Conservation (phyloP, 1,140 invertebrate species). For the Hycleus cichorii region DNA sequence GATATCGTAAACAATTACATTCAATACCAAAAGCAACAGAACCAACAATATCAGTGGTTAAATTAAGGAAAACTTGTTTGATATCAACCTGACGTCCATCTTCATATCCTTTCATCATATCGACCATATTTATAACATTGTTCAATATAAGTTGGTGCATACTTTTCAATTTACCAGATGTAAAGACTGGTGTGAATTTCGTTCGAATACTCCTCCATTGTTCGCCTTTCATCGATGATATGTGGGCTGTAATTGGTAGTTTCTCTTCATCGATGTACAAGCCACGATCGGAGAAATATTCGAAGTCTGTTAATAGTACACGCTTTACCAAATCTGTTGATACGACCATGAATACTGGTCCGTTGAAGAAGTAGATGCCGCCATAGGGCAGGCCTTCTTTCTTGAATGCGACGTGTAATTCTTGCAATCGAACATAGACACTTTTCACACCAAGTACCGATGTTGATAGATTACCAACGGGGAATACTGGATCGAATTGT, state of each 20-base stretch:
- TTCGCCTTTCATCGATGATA: constrained; percentile 42
- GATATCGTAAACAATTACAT: constrained; percentile 39
- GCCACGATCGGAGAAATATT: constrained; percentile 43
- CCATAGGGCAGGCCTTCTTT: constrained; percentile 18
- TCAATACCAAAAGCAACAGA: constrained; percentile 45
- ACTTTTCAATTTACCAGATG: constrained; percentile 44
- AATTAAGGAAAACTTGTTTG: constrained; percentile 7
- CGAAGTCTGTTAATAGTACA: constrained; percentile 45
- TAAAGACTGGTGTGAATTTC: constrained; percentile 45
- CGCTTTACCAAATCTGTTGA: constrained; percentile 46
- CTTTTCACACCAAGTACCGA: constrained; percentile 1
- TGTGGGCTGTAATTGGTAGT: constrained; percentile 43
- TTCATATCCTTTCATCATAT: neutral
- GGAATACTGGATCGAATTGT: constrained; percentile 14
- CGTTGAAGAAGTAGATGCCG: constrained; percentile 15
- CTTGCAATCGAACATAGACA: constrained; percentile 7
- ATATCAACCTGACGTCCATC: neutral
- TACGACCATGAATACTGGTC: constrained; percentile 26
- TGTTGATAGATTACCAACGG: constrained; percentile 12
- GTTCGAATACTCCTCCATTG: constrained; percentile 44
- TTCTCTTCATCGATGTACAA: constrained; percentile 38
- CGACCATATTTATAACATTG: neutral
- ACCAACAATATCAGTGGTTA: constrained; percentile 14
- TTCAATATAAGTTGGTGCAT: constrained; percentile 37
- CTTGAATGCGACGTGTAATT: constrained; percentile 33